Evolutionary conservation across 2,797 vertebrate genomes (phyloP).

Genomic region (Sebastes hubbsi): DNA sequence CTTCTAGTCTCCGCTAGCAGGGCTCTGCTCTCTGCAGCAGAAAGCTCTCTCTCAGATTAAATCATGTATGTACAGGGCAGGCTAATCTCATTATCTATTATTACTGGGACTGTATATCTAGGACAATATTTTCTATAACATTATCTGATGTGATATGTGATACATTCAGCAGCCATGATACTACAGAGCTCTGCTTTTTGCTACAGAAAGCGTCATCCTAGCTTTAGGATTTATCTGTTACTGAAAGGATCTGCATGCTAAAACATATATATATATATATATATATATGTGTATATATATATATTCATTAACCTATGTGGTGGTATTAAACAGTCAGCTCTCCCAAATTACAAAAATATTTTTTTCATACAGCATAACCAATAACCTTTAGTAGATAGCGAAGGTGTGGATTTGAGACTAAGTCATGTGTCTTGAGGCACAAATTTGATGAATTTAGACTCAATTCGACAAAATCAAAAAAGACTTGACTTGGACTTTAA

Average conservation of each 20-base stretch:
- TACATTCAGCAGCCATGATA: not conserved
- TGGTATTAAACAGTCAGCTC: not conserved
- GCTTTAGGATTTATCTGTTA: not conserved
- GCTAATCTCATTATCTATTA: not conserved
- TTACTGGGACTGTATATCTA: not conserved
- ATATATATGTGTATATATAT: too few relatives aligned
- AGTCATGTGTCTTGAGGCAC: too few relatives aligned
- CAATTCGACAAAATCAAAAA: too few relatives aligned
- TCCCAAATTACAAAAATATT: not conserved
- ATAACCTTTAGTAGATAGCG: not conserved
- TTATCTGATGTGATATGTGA: not conserved
- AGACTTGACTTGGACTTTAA: too few relatives aligned
- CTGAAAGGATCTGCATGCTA: not conserved
- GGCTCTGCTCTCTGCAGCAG: conserved; percentile 19
- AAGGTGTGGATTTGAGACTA: too few relatives aligned
- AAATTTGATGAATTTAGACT: too few relatives aligned
- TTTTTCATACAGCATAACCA: not conserved
- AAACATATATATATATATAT: not conserved
- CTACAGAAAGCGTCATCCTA: not conserved
- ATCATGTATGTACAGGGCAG: not conserved
- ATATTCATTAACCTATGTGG: not conserved
- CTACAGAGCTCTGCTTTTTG: not conserved
- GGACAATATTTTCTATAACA: not conserved
- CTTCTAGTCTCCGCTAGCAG: not conserved
- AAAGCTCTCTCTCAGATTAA: conserved; percentile 4